Conservation (phyloP, 2,888 invertebrate species). For the Agonopterix heracliana region DNA sequence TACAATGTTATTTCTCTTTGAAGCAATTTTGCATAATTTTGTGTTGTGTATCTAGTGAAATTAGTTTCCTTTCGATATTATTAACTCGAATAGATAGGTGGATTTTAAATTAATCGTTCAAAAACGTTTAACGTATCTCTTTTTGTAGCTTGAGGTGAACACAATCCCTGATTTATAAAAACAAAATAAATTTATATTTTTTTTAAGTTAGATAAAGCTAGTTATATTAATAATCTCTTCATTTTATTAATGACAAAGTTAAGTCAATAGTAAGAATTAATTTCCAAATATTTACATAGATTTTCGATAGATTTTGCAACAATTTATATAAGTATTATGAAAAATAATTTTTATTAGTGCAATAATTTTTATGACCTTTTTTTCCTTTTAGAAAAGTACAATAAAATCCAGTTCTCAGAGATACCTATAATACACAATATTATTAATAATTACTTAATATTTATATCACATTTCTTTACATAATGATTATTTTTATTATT, state of each 20-base stretch:
- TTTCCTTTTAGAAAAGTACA: conserved; percentile 14
- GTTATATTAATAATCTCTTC: background rate
- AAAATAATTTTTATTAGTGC: background rate
- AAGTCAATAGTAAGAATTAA: background rate
- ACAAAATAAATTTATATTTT: too few relatives aligned
- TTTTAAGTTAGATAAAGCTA: too few relatives aligned
- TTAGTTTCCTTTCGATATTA: too few relatives aligned
- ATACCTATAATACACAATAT: conserved; percentile 5
- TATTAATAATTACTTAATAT: conserved; percentile 17
- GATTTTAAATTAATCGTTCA: too few relatives aligned
- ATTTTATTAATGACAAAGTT: background rate
- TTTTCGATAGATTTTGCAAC: background rate
- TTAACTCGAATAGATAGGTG: too few relatives aligned
- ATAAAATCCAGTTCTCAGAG: conserved; percentile 10
- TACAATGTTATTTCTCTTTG: too few relatives aligned
- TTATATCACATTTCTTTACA: conserved; percentile 55
- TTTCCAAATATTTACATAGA: background rate
- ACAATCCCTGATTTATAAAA: too few relatives aligned
- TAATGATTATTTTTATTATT: conserved; percentile 23
- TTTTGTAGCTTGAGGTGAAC: too few relatives aligned
- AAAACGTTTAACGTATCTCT: too few relatives aligned
- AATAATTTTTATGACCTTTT: background rate
- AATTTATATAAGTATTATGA: background rate
- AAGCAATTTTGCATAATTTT: too few relatives aligned
- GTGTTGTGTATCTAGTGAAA: too few relatives aligned